Percentiles rank a stretch among this genome's conserved stretches.
Conservation (phyloP, 2,797 vertebrate genomes). For the Strix occidentalis region DNA sequence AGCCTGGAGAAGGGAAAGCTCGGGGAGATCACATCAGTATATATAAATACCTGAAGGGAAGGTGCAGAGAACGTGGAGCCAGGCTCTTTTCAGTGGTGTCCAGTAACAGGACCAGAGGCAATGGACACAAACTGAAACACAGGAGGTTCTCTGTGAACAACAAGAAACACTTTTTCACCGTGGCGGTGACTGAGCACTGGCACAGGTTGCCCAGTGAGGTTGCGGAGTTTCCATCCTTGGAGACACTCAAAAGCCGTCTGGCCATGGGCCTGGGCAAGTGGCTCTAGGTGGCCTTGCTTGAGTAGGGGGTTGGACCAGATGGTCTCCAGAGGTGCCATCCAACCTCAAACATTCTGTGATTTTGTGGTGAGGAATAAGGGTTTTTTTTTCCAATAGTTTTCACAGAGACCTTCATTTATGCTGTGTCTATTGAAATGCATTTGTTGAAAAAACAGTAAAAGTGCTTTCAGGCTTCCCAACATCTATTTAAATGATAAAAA, state of each 20-base stretch:
- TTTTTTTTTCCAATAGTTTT: not conserved
- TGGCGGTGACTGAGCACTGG: not conserved
- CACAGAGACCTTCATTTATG: not conserved
- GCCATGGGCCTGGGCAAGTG: accelerated
- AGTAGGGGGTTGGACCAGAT: not conserved
- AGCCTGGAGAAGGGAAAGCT: no score
- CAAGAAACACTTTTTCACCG: not conserved
- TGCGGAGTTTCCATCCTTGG: not conserved
- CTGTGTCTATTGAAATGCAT: not conserved
- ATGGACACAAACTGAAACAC: not conserved
- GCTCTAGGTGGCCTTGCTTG: not conserved
- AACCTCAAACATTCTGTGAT: not conserved
- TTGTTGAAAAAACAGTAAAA: not conserved
- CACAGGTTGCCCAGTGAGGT: not conserved
- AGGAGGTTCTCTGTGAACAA: not conserved
- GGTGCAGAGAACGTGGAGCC: no score
- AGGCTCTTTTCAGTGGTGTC: no score
- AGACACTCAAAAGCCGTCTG: not conserved
- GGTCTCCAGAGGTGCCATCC: not conserved
- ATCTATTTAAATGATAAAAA: not conserved
- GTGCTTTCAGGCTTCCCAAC: not conserved
- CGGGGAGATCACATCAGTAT: no score
- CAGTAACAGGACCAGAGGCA: not conserved
- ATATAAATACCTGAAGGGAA: no score
- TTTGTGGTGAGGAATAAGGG: not conserved